These are phyloP conservation scores for Cotesia congregata DNA, from an alignment of 2,888 invertebrate genomes.

Conservation along the genomic window DNA sequence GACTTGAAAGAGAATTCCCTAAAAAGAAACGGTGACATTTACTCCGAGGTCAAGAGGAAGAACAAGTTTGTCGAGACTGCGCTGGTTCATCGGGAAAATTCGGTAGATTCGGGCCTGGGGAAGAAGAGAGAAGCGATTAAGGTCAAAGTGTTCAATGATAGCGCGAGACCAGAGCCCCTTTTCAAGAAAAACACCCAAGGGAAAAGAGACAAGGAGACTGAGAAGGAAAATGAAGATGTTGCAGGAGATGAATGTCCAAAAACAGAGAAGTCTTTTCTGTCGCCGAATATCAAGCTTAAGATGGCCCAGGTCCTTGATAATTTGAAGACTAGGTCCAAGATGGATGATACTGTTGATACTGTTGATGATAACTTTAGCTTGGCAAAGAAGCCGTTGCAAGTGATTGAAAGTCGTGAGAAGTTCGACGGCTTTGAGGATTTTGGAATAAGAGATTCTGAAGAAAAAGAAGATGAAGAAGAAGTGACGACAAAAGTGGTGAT, in stretches of 20 bases:
- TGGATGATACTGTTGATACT: not conserved
- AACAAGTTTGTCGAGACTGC: slow-evolving; percentile 32
- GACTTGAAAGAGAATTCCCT: slow-evolving; percentile 47
- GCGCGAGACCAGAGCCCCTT: slow-evolving; percentile 29
- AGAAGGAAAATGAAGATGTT: not conserved
- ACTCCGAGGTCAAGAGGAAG: slow-evolving; percentile 50
- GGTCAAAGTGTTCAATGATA: slow-evolving; percentile 19
- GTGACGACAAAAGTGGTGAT: not conserved
- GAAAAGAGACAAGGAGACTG: not conserved
- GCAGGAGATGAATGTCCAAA: not conserved
- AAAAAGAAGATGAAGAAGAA: not conserved
- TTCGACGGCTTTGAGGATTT: not conserved
- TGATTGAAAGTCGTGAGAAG: not conserved
- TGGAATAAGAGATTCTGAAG: not conserved
- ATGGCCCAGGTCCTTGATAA: not conserved
- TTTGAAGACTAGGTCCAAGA: not conserved
- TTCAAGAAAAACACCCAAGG: not conserved
- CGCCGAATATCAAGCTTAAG: not conserved
- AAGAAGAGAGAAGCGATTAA: slow-evolving; percentile 26
- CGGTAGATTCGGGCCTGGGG: not conserved
- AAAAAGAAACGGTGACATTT: slow-evolving; percentile 37
- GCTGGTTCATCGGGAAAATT: slow-evolving; percentile 29
- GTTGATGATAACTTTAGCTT: not conserved
- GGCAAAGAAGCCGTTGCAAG: not conserved
- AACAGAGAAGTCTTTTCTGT: slow-evolving; percentile 5